Percentiles rank a stretch among this genome's conserved stretches.
Conservation (phyloP, 2,888 invertebrate species). For the Amphimallon solstitiale region DNA sequence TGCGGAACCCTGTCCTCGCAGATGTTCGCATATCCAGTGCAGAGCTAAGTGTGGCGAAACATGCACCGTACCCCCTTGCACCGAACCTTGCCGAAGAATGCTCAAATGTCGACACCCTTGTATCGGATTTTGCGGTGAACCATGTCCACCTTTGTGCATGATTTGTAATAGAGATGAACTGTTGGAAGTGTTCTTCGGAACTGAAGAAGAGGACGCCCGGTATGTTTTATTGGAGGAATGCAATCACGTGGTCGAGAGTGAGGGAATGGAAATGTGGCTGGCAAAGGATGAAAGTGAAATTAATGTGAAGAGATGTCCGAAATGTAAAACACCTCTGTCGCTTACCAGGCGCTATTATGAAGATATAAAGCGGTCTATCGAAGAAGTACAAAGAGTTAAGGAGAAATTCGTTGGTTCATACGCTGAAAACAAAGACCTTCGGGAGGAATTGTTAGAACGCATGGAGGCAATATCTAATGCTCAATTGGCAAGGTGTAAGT, state of each 20-base stretch:
- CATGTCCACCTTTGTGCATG: slow-evolving; percentile 71
- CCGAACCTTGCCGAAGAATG: slow-evolving; percentile 59
- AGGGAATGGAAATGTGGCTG: slow-evolving; percentile 63
- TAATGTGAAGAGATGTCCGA: slow-evolving; percentile 65
- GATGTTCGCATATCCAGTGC: slow-evolving; percentile 66
- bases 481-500: too few species aligned
- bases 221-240: slow-evolving; percentile 68
- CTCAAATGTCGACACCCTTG: slow-evolving; percentile 71
- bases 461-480: too few species aligned
- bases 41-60: slow-evolving; percentile 62
- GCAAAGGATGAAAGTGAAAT: slow-evolving; percentile 51
- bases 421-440: background rate
- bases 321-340: slow-evolving; percentile 70
- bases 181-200: slow-evolving; percentile 62
- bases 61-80: slow-evolving; percentile 65
- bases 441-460: too few species aligned
- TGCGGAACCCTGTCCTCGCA: slow-evolving; percentile 52
- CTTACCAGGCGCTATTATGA: slow-evolving; percentile 64
- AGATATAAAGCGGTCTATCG: slow-evolving; percentile 57
- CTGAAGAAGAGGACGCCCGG: slow-evolving; percentile 67
- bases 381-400: slow-evolving; percentile 30
- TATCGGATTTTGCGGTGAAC: slow-evolving; percentile 78
- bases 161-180: slow-evolving; percentile 67
- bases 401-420: slow-evolving; percentile 28
- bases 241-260: slow-evolving; percentile 64